A percentile compares a stretch with the other conserved stretches of the same genome.
These are phyloP conservation scores for Torymus tubicola DNA, from an alignment of 2,888 invertebrate genomes.

Conservation along the genomic window DNA sequence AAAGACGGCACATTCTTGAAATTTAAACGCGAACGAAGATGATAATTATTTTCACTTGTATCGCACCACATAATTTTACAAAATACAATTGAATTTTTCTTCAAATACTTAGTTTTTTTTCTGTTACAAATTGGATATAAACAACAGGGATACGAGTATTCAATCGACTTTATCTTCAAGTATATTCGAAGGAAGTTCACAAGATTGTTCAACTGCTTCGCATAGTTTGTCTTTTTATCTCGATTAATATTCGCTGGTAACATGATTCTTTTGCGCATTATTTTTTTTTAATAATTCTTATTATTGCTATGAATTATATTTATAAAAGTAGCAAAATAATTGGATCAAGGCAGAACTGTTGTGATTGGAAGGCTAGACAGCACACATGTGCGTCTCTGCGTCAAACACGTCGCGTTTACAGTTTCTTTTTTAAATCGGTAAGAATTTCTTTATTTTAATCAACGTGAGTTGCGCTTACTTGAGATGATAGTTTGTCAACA, in stretches of 20 bases:
- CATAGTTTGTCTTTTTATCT: constrained; percentile 31
- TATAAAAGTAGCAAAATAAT: constrained; percentile 76
- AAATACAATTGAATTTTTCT: constrained; percentile 45
- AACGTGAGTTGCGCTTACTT: constrained; percentile 34
- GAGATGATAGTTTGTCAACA: constrained; percentile 34
- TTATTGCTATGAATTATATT: constrained; percentile 58
- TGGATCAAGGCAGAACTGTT: constrained; percentile 72
- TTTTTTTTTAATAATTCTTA: constrained; percentile 40
- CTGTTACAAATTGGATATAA: constrained; percentile 46
- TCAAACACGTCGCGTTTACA: constrained; percentile 42
- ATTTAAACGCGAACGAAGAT: constrained; percentile 36
- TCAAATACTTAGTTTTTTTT: constrained; percentile 28
- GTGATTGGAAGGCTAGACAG: constrained; percentile 54
- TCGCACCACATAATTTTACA: constrained; percentile 47
- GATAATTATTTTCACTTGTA: constrained; percentile 47
- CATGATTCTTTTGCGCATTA: constrained; percentile 58
- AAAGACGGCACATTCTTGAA: constrained; percentile 32
- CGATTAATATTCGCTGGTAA: constrained; percentile 35
- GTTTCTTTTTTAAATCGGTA: constrained; percentile 23
- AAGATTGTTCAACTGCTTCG: constrained; percentile 37
- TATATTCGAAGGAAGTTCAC: constrained; percentile 33
- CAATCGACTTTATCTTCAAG: constrained; percentile 24
- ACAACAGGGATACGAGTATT: constrained; percentile 34
- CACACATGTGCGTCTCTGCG: constrained; percentile 47
- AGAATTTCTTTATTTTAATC: constrained; percentile 41